Evolutionary conservation across 2,113 vertebrate species (phyloP).

Genomic region (Cnemophilus loriae): DNA sequence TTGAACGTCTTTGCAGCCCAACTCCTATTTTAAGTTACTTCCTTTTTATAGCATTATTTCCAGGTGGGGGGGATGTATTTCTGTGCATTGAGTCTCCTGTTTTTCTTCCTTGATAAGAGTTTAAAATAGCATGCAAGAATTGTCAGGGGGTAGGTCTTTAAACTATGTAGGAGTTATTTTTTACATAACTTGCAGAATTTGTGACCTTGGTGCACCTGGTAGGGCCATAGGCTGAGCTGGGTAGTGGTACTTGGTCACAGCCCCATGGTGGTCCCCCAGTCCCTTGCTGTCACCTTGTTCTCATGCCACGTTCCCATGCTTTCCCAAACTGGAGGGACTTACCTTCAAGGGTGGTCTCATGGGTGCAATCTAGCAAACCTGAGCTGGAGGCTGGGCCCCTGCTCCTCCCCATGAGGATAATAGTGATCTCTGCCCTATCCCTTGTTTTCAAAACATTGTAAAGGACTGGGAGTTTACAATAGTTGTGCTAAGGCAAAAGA

Average conservation of each 20-base stretch:
- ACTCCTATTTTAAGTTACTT: conserved; percentile 64
- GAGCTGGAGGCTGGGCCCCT: neutral
- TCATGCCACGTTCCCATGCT: rapidly evolving
- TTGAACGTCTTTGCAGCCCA: neutral
- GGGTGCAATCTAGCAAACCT: neutral
- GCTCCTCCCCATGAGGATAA: neutral
- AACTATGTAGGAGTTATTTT: conserved; percentile 2
- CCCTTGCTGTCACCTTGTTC: neutral
- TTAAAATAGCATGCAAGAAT: conserved; percentile 59
- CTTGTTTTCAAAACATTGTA: neutral
- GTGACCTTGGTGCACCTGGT: neutral
- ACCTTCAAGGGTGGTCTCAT: neutral
- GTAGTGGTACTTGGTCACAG: neutral
- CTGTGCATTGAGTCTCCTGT: conserved; percentile 42
- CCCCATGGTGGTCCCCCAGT: neutral
- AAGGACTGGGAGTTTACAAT: neutral
- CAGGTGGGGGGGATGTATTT: conserved; percentile 39
- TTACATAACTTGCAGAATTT: conserved; percentile 37
- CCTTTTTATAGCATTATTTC: conserved; percentile 44
- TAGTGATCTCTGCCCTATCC: neutral
- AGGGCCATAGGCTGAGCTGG: neutral
- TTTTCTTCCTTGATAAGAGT: conserved; percentile 44
- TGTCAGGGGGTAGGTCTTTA: conserved; percentile 14
- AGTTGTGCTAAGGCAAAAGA: neutral
- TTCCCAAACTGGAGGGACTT: neutral